phyloP scores from a whole-genome alignment of 2,888 invertebrate species.

The Rhagonycha fulva region DNA sequence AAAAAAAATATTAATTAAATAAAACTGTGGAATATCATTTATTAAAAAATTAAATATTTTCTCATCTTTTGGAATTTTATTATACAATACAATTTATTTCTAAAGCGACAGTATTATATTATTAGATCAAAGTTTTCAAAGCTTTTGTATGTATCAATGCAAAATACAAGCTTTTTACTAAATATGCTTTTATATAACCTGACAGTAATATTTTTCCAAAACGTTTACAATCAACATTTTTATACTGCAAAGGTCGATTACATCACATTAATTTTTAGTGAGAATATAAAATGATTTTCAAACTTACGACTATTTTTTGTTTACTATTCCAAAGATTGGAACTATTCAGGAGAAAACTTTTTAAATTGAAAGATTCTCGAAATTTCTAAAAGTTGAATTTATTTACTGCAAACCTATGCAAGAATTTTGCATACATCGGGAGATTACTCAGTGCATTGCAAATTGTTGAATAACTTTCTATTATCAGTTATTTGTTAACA shows the following conservation, averaged over 20 bases:
- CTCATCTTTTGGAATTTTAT: neutral
- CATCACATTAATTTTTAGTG: no score
- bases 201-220: neutral
- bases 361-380: neutral
- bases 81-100: neutral
- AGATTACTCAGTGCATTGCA: neutral
- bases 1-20: no score
- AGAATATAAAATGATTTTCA: no score
- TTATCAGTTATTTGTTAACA: neutral
- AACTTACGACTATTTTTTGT: neutral
- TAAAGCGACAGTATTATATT: neutral
- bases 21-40: neutral
- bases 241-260: no score
- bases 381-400: neutral
- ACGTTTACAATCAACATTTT: neutral
- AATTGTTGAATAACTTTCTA: neutral
- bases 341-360: neutral
- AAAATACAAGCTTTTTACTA: neutral
- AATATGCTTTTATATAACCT: neutral
- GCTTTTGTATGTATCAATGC: neutral
- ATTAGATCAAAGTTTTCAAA: neutral
- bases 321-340: neutral
- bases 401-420: neutral
- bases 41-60: neutral
- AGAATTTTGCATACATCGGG: neutral